Evolutionary conservation across 2,113 vertebrate species (phyloP).

Genomic region (Vulpes ferrilata): DNA sequence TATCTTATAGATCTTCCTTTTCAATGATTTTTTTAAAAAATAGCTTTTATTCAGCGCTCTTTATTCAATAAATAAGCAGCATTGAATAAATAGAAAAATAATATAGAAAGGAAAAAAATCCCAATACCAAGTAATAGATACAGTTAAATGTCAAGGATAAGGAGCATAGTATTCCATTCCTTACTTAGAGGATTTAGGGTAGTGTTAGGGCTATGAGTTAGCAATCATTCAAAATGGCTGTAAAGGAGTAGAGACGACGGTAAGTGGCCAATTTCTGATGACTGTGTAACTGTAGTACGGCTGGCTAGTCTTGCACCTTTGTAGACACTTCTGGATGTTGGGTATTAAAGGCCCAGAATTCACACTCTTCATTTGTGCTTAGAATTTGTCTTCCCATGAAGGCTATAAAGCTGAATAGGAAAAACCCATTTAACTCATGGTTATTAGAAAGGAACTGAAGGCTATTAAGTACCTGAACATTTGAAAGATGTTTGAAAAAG

Average conservation of each 20-base stretch:
- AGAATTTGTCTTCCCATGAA: not conserved
- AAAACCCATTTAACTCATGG: not conserved
- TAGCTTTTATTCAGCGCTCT: not conserved
- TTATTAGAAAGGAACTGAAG: not conserved
- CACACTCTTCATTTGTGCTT: not conserved
- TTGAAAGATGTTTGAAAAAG: not conserved
- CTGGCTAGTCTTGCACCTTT: too few species aligned
- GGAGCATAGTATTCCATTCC: not conserved
- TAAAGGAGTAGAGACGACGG: conserved; percentile 92
- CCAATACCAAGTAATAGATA: not conserved
- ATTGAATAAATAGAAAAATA: not conserved
- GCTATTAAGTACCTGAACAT: not conserved
- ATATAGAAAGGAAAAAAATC: not conserved
- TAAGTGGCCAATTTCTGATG: conserved; percentile 68
- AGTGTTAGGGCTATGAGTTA: not conserved
- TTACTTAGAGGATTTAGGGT: not conserved
- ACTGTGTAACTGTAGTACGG: not conserved
- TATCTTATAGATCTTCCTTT: not conserved
- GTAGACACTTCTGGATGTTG: too few species aligned
- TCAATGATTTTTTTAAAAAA: not conserved
- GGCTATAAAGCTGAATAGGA: not conserved
- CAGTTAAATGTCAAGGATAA: not conserved
- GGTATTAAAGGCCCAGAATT: not conserved
- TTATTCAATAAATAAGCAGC: not conserved
- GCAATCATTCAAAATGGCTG: conserved; percentile 93